phyloP scores from a whole-genome alignment of 2,113 vertebrate species.

The Albula glossodonta region DNA sequence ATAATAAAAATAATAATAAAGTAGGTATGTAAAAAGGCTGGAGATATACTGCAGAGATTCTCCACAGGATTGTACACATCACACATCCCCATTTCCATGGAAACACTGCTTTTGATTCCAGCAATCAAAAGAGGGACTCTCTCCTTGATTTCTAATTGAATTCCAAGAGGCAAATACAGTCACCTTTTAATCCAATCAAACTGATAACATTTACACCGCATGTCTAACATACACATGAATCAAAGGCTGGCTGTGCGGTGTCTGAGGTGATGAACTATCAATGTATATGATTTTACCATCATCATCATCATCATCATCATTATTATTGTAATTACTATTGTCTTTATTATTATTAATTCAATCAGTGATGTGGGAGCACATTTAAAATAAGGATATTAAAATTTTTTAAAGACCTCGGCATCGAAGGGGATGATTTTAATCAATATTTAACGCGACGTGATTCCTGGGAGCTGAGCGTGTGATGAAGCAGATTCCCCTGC shows the following conservation, averaged over 20 bases:
- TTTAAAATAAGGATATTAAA: slow-evolving; percentile 15
- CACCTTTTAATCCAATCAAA: slow-evolving; percentile 22
- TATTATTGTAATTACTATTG: no score
- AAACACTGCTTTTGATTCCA: background rate
- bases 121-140: background rate
- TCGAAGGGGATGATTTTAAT: slow-evolving; percentile 19
- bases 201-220: slow-evolving; percentile 4
- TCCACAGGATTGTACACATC: no score
- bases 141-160: slow-evolving; percentile 17
- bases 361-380: background rate
- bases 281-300: background rate
- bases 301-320: no score
- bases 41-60: no score
- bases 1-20: no score
- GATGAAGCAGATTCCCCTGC: background rate
- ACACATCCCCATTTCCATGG: background rate
- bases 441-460: slow-evolving; percentile 25
- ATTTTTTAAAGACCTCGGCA: slow-evolving; percentile 12
- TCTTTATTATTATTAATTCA: no score
- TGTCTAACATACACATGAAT: background rate
- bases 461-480: background rate
- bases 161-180: background rate
- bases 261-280: background rate
- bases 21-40: no score
- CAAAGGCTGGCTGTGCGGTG: background rate